Conservation (phyloP, 2,888 invertebrate genomes). For the Papilio demoleus region DNA sequence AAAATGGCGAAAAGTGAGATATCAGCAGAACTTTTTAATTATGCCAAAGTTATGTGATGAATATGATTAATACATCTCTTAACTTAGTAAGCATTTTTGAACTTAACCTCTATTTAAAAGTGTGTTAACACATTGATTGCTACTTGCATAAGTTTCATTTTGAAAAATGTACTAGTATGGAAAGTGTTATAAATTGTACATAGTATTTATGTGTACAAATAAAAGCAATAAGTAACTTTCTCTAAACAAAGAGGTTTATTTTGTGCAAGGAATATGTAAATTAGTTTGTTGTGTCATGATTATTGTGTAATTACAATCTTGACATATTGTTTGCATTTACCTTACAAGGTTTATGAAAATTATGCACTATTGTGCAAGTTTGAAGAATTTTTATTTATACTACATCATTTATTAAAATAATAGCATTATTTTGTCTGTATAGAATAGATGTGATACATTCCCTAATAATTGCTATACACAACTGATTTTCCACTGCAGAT, state of each 20-base stretch:
- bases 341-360: conserved; percentile 14
- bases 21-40: conserved; percentile 8
- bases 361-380: conserved; percentile 1
- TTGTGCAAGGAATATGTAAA: not conserved
- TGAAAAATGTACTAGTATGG: not conserved
- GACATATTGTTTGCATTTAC: conserved; percentile 17
- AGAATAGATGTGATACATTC: not conserved
- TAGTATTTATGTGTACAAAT: no score
- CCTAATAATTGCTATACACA: not conserved
- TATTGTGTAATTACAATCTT: conserved; percentile 13
- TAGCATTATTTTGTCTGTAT: not conserved
- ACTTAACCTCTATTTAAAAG: not conserved
- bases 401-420: conserved; percentile 6
- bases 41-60: not conserved
- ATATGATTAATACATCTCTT: not conserved
- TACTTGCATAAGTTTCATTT: no score
- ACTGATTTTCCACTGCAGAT: not conserved
- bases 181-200: no score
- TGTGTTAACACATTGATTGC: not conserved
- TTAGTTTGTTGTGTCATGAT: not conserved
- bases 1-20: not conserved
- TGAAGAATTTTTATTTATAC: conserved; percentile 9
- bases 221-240: not conserved
- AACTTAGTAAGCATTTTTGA: not conserved
- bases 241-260: not conserved